Conservation (phyloP, 2,797 vertebrate genomes). For the Crossoptilon crossoptilon region DNA sequence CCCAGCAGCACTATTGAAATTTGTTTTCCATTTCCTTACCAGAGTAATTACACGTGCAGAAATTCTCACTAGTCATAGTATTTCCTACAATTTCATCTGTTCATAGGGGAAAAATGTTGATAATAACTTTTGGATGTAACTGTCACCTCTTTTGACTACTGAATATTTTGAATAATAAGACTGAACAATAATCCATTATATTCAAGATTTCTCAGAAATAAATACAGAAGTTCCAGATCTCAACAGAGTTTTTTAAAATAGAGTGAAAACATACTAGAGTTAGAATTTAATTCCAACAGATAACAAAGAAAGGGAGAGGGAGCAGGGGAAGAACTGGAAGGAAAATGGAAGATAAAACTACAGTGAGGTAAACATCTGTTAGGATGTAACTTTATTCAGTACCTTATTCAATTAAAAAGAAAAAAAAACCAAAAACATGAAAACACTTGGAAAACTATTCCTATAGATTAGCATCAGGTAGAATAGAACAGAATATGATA, state of each 20-base stretch:
- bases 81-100: neutral
- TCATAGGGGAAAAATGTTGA: neutral
- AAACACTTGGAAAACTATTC: neutral
- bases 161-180: slow-evolving; percentile 3
- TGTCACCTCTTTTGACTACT: neutral
- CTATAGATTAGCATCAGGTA: neutral
- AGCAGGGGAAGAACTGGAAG: neutral
- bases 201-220: neutral
- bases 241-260: neutral
- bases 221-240: neutral
- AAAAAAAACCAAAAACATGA: too few relatives aligned
- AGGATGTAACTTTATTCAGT: neutral
- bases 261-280: neutral
- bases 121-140: neutral
- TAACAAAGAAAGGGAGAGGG: neutral
- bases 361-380: neutral
- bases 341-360: neutral
- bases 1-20: neutral
- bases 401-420: neutral
- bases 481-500: too few relatives aligned
- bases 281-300: neutral
- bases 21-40: neutral
- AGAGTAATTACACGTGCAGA: neutral
- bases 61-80: neutral
- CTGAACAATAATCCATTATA: neutral